A percentile compares a stretch with the other conserved stretches of the same genome.
phyloP scores from a whole-genome alignment of 1,140 invertebrate genomes.

The Copidosoma floridanum region DNA sequence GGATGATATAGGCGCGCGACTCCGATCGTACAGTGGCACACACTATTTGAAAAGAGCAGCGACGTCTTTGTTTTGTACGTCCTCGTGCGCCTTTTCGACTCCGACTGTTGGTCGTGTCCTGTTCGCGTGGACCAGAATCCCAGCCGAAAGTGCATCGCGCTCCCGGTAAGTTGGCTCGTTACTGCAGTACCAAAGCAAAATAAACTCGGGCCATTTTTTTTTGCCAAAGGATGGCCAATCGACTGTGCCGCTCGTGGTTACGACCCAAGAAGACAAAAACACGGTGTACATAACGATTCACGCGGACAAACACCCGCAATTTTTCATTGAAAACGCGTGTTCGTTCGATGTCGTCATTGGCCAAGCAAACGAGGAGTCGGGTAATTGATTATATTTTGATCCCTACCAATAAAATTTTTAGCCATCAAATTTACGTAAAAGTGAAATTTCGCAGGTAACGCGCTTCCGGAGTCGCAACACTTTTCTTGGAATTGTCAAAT shows the following conservation, averaged over 20 bases:
- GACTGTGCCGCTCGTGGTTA: conserved; percentile 55
- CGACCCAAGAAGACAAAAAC: conserved; percentile 58
- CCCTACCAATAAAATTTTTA: neutral
- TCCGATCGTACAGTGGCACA: conserved; percentile 56
- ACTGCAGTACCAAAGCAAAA: neutral
- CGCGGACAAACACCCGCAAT: conserved; percentile 60
- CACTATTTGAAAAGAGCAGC: conserved; percentile 45
- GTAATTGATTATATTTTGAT: conserved; percentile 23
- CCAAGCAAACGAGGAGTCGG: conserved; percentile 39
- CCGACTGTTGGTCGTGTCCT: conserved; percentile 58
- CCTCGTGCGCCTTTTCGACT: conserved; percentile 46
- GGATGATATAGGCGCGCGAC: conserved; percentile 50
- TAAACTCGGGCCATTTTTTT: conserved; percentile 14
- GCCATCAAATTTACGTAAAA: conserved; percentile 7
- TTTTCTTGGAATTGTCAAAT: conserved; percentile 51
- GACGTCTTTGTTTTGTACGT: conserved; percentile 47
- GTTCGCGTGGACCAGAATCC: conserved; percentile 56
- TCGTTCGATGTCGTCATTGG: conserved; percentile 48
- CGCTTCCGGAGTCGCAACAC: conserved; percentile 43
- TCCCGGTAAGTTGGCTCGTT: conserved; percentile 38
- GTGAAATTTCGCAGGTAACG: conserved; percentile 28
- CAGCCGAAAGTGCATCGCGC: conserved; percentile 49
- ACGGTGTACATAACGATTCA: conserved; percentile 62
- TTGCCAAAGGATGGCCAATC: conserved; percentile 34
- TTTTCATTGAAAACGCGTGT: conserved; percentile 59